phyloP scores from a whole-genome alignment of 2,797 vertebrate species.

The Picus viridis region DNA sequence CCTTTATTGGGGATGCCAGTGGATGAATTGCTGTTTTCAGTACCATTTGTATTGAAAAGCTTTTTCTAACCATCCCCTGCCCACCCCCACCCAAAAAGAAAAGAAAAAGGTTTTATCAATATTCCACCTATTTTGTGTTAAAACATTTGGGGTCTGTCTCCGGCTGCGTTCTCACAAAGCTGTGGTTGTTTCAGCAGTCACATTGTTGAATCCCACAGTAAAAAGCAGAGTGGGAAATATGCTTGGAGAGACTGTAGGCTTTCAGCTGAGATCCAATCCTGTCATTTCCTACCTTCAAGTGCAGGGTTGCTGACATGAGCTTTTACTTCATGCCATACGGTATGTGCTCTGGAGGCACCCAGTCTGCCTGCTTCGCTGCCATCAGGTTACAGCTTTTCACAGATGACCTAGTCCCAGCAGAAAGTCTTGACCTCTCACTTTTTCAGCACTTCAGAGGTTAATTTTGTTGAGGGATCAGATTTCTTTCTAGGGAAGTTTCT shows the following conservation, averaged over 20 bases:
- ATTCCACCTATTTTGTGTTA: neutral
- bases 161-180: neutral
- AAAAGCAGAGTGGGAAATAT: neutral
- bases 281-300: neutral
- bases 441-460: conserved; percentile 81
- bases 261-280: neutral
- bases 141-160: neutral
- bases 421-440: conserved; percentile 63
- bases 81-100: too few relatives aligned
- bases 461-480: conserved; percentile 79
- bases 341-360: conserved; percentile 36
- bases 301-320: neutral
- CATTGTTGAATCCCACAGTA: accelerated
- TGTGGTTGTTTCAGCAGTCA: neutral
- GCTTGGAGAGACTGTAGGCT: neutral
- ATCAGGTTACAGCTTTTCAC: conserved; percentile 60
- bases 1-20: neutral
- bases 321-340: conserved; percentile 38
- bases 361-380: conserved; percentile 38
- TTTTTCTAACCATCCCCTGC: neutral
- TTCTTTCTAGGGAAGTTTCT: conserved; percentile 77
- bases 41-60: neutral
- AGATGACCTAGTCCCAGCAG: conserved; percentile 67
- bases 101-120: neutral
- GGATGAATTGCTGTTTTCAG: neutral